A percentile compares a stretch with the other conserved stretches of the same genome.
phyloP scores from a whole-genome alignment of 2,888 invertebrate species.

The Rhagonycha fulva region DNA sequence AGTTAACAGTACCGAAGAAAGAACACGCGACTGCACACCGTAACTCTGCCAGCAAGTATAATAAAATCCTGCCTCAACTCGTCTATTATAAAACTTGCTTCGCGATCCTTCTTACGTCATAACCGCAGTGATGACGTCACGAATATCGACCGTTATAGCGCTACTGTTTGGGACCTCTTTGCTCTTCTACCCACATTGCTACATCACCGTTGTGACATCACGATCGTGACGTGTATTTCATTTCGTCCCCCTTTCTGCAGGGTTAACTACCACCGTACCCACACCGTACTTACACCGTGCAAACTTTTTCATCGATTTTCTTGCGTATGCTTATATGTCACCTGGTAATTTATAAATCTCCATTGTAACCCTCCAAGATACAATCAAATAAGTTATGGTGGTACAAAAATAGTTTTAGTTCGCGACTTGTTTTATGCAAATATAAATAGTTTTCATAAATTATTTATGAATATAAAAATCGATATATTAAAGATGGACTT shows the following conservation, averaged over 20 bases:
- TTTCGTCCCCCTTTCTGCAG: not conserved
- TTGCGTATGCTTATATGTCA: conserved; percentile 24
- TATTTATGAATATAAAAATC: not conserved
- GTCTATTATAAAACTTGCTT: conserved; percentile 52
- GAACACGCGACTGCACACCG: conserved; percentile 44
- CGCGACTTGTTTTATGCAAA: not conserved
- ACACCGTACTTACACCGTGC: not conserved
- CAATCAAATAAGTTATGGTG: conserved; percentile 8
- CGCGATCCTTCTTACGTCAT: conserved; percentile 48
- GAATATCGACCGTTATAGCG: conserved; percentile 45
- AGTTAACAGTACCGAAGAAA: conserved; percentile 39
- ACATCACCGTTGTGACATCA: conserved; percentile 32
- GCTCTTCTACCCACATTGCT: conserved; percentile 27
- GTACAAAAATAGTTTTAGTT: conserved; percentile 25
- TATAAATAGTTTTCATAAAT: not conserved
- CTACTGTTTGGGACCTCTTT: conserved; percentile 38
- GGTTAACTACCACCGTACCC: not conserved
- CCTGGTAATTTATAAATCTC: conserved; percentile 22
- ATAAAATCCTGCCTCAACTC: conserved; percentile 52
- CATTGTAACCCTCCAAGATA: conserved; percentile 15
- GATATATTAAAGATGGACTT: not conserved
- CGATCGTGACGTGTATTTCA: conserved; percentile 33
- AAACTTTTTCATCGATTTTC: conserved; percentile 22
- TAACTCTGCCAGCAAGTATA: conserved; percentile 47
- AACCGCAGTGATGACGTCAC: conserved; percentile 48